Percentiles rank a stretch among this genome's conserved stretches.
Conservation (phyloP, 2,113 vertebrate genomes). For the Nothobranchius kuhntae region DNA sequence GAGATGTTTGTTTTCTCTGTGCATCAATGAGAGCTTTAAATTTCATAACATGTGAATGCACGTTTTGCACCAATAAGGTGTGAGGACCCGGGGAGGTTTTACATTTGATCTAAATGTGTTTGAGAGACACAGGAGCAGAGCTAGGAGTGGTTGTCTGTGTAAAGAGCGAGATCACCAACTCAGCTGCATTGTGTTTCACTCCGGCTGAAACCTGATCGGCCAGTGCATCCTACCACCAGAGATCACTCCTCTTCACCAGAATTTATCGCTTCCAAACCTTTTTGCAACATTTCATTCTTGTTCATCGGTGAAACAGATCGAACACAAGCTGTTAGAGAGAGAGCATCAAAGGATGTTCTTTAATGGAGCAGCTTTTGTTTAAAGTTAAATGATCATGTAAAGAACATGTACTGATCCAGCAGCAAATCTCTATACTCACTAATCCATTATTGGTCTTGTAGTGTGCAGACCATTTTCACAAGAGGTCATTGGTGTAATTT, state of each 20-base stretch:
- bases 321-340: neutral
- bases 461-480: neutral
- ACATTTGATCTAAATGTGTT: conserved; percentile 7
- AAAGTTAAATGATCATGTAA: neutral
- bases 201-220: conserved; percentile 68
- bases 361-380: neutral
- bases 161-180: conserved; percentile 61
- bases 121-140: conserved; percentile 1
- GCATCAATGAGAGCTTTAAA: too few species aligned
- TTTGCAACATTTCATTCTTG: neutral
- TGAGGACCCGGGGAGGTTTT: too few species aligned
- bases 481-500: neutral
- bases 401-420: conserved; percentile 10
- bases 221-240: conserved; percentile 34
- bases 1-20: too few species aligned
- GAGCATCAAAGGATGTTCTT: neutral
- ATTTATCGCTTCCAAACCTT: conserved; percentile 19
- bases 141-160: conserved; percentile 35
- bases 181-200: conserved; percentile 72
- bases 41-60: too few species aligned
- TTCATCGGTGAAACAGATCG: neutral
- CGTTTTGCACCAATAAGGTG: too few species aligned
- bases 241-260: conserved; percentile 43
- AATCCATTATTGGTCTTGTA: neutral
- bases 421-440: neutral